These are phyloP conservation scores for Enteromius fasciolatus DNA, from an alignment of 2,797 vertebrate genomes.

Conservation along the genomic window DNA sequence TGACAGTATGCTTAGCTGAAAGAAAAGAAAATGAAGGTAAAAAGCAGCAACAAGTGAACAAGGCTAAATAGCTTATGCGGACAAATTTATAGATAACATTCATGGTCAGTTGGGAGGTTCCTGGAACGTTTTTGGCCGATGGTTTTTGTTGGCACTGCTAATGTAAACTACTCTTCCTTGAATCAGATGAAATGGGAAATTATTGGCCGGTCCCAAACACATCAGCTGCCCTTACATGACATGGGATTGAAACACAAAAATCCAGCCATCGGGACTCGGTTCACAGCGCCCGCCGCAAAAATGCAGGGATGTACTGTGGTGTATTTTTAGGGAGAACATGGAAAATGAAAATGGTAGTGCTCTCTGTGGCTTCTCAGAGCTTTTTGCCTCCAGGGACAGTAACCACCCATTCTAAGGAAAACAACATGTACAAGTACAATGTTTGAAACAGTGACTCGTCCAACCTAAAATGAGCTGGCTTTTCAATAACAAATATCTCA, in stretches of 20 bases:
- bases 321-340: conserved; percentile 57
- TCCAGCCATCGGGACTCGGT: conserved; percentile 21
- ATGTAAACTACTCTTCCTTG: conserved; percentile 56
- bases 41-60: conserved; percentile 48
- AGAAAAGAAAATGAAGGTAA: conserved; percentile 61
- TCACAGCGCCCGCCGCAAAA: conserved; percentile 37
- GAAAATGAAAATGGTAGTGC: conserved; percentile 56
- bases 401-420: conserved; percentile 48
- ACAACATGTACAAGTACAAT: conserved; percentile 46
- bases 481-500: conserved; percentile 36
- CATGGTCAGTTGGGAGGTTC: conserved; percentile 51
- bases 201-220: conserved; percentile 36
- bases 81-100: conserved; percentile 62
- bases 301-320: conserved; percentile 45
- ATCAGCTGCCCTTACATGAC: conserved; percentile 51
- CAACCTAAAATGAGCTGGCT: conserved; percentile 26
- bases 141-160: conserved; percentile 54
- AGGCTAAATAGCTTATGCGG: conserved; percentile 44
- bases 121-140: conserved; percentile 48
- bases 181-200: conserved; percentile 53
- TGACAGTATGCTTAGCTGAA: conserved; percentile 65
- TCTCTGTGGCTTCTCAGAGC: conserved; percentile 51
- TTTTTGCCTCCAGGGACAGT: conserved; percentile 40
- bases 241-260: conserved; percentile 34
- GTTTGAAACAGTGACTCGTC: conserved; percentile 57